Base-by-base conservation (phyloP, 2,888 invertebrate species). In the Autographa pulchrina region DNA sequence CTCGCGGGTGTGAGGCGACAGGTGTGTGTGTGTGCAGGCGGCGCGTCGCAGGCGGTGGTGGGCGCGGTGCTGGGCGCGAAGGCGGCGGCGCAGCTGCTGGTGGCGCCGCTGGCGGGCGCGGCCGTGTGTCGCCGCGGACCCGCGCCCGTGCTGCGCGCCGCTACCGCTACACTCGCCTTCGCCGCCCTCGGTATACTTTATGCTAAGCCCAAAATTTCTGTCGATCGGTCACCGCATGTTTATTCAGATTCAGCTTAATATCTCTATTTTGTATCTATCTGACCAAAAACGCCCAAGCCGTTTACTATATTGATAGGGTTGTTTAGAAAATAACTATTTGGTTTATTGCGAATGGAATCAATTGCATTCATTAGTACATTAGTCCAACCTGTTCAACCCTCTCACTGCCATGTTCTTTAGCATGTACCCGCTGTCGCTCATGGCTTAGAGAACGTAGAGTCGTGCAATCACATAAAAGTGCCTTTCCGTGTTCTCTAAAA, bases 61-160 rank as follows among this genome's bases (percentile, higher is more conserved):
- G 94, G 94, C 8, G 79, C 87, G 75, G 93, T 94, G 84, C 90
- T 95, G 85, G 93, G 93, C 65, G 92, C 93, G 11, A 93, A 94
- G 88, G 94, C 94, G 70, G 90, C 89, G 56, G 90, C 91, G 69
- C 95, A 94, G 88, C 89, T 93, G 83, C 80, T 85, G 79, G 80
- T 78, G 68, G 93, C 95, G 38, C 92, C 92, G 69, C 86, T 87
- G 67, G 93, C 90, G 60, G 92, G 88, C 82, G 90, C 88, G 58
- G 90, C 91, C 74, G 94, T 93, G 79, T 86, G 89, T 65, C 85
- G 85, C 43, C 86, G 82, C 77, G 94, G 93, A 16, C 90, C 93
- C 43, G 89, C 88, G 43, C 77, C 80, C 62, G 90, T 90, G 83
- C 89, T 92, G 78, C 89, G 89, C 3, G 88, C 80, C 18, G 93